Evolutionary conservation across 2,113 vertebrate genomes (phyloP).

Genomic region (Orycteropus afer): DNA sequence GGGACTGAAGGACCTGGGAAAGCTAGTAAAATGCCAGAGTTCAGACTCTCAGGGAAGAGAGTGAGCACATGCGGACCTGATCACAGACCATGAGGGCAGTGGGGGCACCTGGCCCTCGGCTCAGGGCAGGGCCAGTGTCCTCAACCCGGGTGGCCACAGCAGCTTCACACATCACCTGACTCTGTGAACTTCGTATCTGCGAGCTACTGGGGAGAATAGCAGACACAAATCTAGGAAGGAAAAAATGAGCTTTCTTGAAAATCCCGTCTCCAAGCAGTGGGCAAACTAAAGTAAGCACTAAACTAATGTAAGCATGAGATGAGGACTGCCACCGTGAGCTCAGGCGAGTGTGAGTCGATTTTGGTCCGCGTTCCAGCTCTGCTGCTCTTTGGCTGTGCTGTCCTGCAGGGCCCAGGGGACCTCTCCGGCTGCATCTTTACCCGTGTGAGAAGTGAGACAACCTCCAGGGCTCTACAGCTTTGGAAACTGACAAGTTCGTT

Average conservation of each 20-base stretch:
- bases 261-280: too few relatives aligned
- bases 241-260: not conserved
- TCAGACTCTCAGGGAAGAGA: not conserved
- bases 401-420: not conserved
- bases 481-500: too few relatives aligned
- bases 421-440: not conserved
- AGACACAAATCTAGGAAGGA: not conserved
- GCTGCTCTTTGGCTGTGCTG: not conserved
- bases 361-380: not conserved
- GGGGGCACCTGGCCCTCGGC: too few relatives aligned
- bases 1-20: not conserved
- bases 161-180: fast-evolving
- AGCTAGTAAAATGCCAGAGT: not conserved
- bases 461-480: not conserved
- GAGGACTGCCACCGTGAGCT: too few relatives aligned
- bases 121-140: not conserved
- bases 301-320: not conserved
- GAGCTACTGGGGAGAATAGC: not conserved
- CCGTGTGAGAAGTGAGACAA: not conserved
- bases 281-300: not conserved
- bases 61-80: not conserved
- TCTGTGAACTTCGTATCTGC: fast-evolving
- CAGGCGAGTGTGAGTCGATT: not conserved
- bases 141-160: not conserved
- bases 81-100: not conserved